Evolutionary conservation across 2,797 vertebrate genomes (phyloP).

Genomic region (Sitta carolinensis): DNA sequence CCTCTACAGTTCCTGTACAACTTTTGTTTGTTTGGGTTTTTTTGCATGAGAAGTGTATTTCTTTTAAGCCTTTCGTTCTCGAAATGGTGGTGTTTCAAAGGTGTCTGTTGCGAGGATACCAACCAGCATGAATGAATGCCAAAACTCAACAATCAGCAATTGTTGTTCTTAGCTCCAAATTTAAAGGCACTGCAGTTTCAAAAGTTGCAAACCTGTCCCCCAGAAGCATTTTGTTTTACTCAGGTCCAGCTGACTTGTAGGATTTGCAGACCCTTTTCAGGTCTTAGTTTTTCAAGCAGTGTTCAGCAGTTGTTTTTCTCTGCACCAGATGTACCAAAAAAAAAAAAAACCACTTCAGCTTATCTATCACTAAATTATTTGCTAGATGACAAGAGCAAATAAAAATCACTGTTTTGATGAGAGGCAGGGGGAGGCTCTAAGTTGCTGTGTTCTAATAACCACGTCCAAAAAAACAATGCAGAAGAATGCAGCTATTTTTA

Average conservation of each 20-base stretch:
- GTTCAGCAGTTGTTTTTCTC: conserved; percentile 20
- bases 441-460: conserved; percentile 34
- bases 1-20: conserved; percentile 74
- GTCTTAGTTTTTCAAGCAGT: conserved; percentile 41
- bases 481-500: conserved; percentile 50
- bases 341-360: conserved; percentile 16
- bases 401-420: not conserved
- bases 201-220: conserved; percentile 56
- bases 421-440: not conserved
- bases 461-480: conserved; percentile 33
- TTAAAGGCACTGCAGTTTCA: conserved; percentile 75
- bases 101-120: conserved; percentile 58
- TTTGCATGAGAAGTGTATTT: conserved; percentile 67
- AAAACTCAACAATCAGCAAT: conserved; percentile 61
- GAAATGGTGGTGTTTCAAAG: conserved; percentile 54
- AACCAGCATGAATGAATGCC: conserved; percentile 65
- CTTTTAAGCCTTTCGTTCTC: conserved; percentile 61
- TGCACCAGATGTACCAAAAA: conserved; percentile 57
- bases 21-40: conserved; percentile 30
- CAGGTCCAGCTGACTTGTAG: conserved; percentile 63
- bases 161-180: conserved; percentile 61
- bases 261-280: conserved; percentile 32
- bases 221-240: conserved; percentile 72
- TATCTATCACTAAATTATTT: conserved; percentile 25
- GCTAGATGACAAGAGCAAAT: conserved; percentile 32